These are phyloP conservation scores for Cosmopolites sordidus DNA, from an alignment of 2,888 invertebrate genomes.

Conservation along the genomic window DNA sequence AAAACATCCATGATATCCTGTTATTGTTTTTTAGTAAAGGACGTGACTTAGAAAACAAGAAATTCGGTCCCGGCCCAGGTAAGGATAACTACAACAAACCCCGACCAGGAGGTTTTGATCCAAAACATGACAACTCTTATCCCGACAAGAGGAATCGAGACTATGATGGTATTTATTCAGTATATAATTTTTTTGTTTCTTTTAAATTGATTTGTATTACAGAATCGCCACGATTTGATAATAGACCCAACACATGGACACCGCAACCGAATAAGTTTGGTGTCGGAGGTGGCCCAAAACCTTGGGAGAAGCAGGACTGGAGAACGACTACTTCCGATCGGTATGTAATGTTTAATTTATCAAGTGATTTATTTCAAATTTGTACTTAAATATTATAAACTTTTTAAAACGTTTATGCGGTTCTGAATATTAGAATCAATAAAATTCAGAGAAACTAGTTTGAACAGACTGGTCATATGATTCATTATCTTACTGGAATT, in stretches of 20 bases:
- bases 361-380: too few relatives aligned
- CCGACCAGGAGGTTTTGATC: not conserved
- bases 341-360: slow-evolving; percentile 11
- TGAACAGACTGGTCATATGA: too few relatives aligned
- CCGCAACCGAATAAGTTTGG: not conserved
- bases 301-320: slow-evolving; percentile 34
- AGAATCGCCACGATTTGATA: not conserved
- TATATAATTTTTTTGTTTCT: not conserved
- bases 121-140: slow-evolving; percentile 37
- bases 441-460: too few relatives aligned
- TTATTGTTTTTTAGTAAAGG: too few relatives aligned
- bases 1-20: slow-evolving; percentile 21
- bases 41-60: slow-evolving; percentile 3
- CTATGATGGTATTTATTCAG: slow-evolving; percentile 29
- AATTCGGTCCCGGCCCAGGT: slow-evolving; percentile 24
- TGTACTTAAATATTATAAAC: too few relatives aligned
- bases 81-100: slow-evolving; percentile 33
- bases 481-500: too few relatives aligned
- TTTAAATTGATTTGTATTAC: not conserved
- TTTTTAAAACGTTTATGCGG: too few relatives aligned
- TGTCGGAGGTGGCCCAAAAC: slow-evolving; percentile 27
- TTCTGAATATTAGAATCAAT: too few relatives aligned
- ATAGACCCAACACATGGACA: not conserved
- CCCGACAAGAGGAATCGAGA: slow-evolving; percentile 39
- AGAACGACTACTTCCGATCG: slow-evolving; percentile 23